Base-by-base conservation (phyloP, 2,113 vertebrate species). In the Limanda limanda region DNA sequence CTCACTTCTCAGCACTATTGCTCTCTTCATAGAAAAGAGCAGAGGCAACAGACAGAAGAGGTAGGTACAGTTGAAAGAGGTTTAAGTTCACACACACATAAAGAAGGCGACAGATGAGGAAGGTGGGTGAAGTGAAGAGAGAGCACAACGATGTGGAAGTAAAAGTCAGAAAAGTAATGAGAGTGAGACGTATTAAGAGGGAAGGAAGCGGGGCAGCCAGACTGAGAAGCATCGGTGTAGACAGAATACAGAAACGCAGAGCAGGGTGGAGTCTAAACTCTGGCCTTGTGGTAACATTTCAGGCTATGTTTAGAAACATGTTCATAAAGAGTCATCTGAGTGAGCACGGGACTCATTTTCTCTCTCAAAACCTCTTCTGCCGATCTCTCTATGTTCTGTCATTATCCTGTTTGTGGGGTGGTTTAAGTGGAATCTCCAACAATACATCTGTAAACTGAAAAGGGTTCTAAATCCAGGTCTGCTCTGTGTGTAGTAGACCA, bases 231-330 rank as follows among this genome's bases (percentile, higher is more conserved):
- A 75, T 72, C 45, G 10, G 57, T 8, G 73, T 20, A 59, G 68
- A 74, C 62, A 58, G 74, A 83, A 76, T 70, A 72, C 83, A 84
- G 74, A 51, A 62, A 66, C 6, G 69, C 37, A 47, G 69, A 78
- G 68, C 72, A 84, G 83, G 89, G 91, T 87, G 90, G 89, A 92
- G 89, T 83, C 78, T 78, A 62, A 71, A 76, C 47, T 47, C 45
- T 64, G 64, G 74, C 82, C 73, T 68, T 89, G 87, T 78, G 86
- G 93, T 87, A 64, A 90, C 89, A 78, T 86, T 80, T 68, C 67
- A 82, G 55, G 68, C 85, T 82, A 73, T 71, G 78, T 89, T 90
- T 88, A 77, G 82, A 82, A 85, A 76, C 79, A 83, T 57, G 65
- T 83, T 87, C 59, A 86, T 86, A 90, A 91, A 88, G 87, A 85